These are phyloP conservation scores for Medauroidea extradentata DNA, from an alignment of 1,140 invertebrate genomes.

Conservation along the genomic window DNA sequence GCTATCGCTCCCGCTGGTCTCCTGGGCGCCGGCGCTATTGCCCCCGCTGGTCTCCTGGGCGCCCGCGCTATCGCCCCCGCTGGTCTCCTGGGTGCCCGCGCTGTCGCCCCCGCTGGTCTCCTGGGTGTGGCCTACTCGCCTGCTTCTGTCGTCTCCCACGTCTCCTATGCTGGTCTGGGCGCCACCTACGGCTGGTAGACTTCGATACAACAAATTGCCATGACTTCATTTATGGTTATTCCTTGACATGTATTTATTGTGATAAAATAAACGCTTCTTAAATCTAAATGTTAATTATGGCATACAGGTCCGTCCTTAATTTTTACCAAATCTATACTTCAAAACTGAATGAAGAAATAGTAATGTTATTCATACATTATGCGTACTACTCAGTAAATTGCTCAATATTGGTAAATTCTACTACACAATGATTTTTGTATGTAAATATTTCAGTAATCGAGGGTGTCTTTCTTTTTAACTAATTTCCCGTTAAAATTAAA, in stretches of 20 bases:
- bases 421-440: background rate
- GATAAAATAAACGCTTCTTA: background rate
- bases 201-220: no score
- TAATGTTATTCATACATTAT: no score
- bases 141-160: constrained; percentile 21
- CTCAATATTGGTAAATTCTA: background rate
- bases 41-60: constrained; percentile 16
- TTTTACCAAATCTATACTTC: no score
- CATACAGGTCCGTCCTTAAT: constrained; percentile 20
- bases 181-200: constrained; percentile 37
- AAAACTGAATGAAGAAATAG: no score
- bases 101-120: constrained; percentile 21
- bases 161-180: constrained; percentile 45
- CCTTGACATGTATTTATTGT: no score
- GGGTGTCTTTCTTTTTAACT: background rate
- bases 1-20: constrained; percentile 16
- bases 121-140: constrained; percentile 27
- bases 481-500: background rate
- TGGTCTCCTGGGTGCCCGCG: constrained; percentile 26
- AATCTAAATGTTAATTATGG: no score
- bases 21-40: constrained; percentile 15
- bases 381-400: constrained; percentile 22
- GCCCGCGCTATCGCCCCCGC: constrained; percentile 30
- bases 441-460: background rate
- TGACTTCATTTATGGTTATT: no score